Evolutionary conservation across 2,113 vertebrate genomes (phyloP).

Genomic region (Xenopus borealis): DNA sequence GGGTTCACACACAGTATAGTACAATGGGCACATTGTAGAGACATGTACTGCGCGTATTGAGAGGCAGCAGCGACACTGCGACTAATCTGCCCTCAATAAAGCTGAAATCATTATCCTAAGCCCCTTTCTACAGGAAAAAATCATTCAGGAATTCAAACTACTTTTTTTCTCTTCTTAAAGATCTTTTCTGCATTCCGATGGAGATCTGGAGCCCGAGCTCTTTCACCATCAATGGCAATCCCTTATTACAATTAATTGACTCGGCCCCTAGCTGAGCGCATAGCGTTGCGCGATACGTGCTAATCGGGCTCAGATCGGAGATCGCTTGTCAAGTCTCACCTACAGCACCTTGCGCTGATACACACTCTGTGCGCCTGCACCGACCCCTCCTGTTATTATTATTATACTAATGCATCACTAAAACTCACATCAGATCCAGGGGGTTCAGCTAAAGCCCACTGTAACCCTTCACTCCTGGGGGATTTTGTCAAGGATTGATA

Average conservation of each 20-base stretch:
- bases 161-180: constrained; percentile 56
- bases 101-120: constrained; percentile 97
- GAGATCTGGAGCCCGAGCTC: constrained; percentile 70
- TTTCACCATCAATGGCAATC: constrained; percentile 64
- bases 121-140: constrained; percentile 93
- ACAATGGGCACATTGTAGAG: constrained; percentile 90
- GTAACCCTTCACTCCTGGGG: too few species aligned
- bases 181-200: constrained; percentile 87
- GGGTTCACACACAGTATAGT: constrained; percentile 85
- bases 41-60: constrained; percentile 83
- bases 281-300: constrained; percentile 55
- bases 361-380: too few species aligned
- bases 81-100: constrained; percentile 95
- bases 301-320: too few species aligned
- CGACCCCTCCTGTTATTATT: too few species aligned
- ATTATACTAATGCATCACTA: too few species aligned
- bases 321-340: too few species aligned
- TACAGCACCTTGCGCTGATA: too few species aligned
- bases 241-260: constrained; percentile 68
- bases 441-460: too few species aligned
- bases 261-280: constrained; percentile 57
- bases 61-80: constrained; percentile 83
- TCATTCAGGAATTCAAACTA: constrained; percentile 97
- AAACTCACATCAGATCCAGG: too few species aligned
- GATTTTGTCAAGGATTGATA: too few species aligned